Base-by-base conservation (phyloP, 2,113 vertebrate genomes). In the Semicossyphus pulcher region DNA sequence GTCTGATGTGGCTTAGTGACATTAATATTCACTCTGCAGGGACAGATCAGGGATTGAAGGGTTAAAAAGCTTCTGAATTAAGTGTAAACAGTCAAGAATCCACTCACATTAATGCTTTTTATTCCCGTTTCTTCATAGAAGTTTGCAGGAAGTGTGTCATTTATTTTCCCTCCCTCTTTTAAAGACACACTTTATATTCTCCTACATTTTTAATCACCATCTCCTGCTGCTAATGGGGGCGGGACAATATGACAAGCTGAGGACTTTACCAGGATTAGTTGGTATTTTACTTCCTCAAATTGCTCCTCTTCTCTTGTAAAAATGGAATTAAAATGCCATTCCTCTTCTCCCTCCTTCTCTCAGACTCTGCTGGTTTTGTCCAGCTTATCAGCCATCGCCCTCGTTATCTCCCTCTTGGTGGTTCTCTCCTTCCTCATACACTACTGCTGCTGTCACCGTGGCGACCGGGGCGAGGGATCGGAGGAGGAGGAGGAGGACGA, bases 351-450 rank as follows among this genome's bases (percentile, higher is more conserved):
- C 23, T 32, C 34, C 21, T n/a, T 41, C 60, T 69, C 51, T 52
- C 86, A 97, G 96, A 96, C 96, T 31, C 87, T 97, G 75, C 88
- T 97, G 89, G 93, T 96, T 87, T 87, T 97, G 84, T 96, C 90
- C 51, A 95, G 95, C 80, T 72, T 96, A 51, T 96, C 96, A 0
- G 95, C 95, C 86, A 92, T 97, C 51, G 95, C 94, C 47, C 89
- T 97, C 14, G 86, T 95, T 52, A 85, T 97, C 86, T 97, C 94
- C 67, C 94, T 97, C 66, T 78, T 97, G 51, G 94, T 95, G 81
- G 91, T 97, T 44, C 94, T 95, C 25, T 94, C 95, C 86, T 97
- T 96, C 93, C 95, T 97, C 88, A 95, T 97, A 84, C 94, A 95
- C 89, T 97, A 96, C 91, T 97, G 96, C 92, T 95, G 94, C 92